phyloP scores from a whole-genome alignment of 2,797 vertebrate genomes.

The Myotis pilosus region DNA sequence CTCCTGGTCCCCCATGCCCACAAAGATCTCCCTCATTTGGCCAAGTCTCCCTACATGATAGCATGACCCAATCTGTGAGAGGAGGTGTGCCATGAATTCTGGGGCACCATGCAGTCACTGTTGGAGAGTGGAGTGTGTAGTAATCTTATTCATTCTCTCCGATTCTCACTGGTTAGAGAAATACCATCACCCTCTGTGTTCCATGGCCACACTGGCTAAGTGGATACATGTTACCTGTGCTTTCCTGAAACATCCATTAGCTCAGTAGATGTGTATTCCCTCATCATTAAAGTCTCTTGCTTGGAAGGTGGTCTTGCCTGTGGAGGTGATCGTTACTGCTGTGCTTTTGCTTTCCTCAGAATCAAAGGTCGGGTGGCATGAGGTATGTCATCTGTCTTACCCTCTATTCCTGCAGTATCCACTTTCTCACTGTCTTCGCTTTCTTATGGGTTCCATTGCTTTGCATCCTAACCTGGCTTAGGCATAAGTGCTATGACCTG shows the following conservation, averaged over 20 bases:
- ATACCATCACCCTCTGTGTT: background rate
- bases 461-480: background rate
- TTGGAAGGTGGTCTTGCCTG: background rate
- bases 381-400: background rate
- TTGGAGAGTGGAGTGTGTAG: background rate
- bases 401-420: background rate
- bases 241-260: background rate
- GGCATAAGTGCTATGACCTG: background rate
- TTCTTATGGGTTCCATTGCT: background rate
- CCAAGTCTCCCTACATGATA: background rate
- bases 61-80: background rate
- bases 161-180: background rate
- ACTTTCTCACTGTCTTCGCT: background rate
- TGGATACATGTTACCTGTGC: background rate
- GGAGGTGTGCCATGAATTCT: background rate
- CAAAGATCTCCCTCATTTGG: background rate
- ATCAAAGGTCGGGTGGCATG: too few species aligned
- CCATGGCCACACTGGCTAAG: background rate
- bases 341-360: background rate
- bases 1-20: background rate
- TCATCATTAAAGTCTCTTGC: background rate
- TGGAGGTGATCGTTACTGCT: background rate
- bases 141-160: background rate
- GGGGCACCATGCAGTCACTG: background rate
- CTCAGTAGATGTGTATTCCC: fast-evolving